phyloP scores from a whole-genome alignment of 2,888 invertebrate genomes.

The Macrosoma leucophasiata region DNA sequence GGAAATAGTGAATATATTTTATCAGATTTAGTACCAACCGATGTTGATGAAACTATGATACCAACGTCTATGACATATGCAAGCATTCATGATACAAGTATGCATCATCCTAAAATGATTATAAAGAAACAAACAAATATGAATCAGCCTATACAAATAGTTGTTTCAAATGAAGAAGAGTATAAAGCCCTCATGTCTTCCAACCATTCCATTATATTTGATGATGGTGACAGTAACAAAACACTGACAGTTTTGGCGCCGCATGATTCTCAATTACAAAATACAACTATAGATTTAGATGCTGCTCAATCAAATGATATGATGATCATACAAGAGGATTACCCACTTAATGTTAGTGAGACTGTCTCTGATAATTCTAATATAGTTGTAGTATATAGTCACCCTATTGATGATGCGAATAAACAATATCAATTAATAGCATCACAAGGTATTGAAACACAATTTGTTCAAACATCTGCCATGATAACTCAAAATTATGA shows the following conservation, averaged over 20 bases:
- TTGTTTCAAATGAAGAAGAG: conserved; percentile 69
- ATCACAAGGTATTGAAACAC: conserved; percentile 49
- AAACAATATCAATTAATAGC: conserved; percentile 71
- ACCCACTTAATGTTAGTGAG: conserved; percentile 72
- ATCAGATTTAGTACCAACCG: conserved; percentile 39
- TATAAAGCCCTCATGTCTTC: conserved; percentile 64
- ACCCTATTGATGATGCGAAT: conserved; percentile 72
- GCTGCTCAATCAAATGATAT: conserved; percentile 75
- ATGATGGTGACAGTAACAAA: conserved; percentile 52
- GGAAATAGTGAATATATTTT: conserved; percentile 37
- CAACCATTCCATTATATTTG: conserved; percentile 64
- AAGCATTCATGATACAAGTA: conserved; percentile 34
- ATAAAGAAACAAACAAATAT: conserved; percentile 45
- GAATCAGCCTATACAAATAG: conserved; percentile 63
- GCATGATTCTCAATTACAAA: conserved; percentile 39
- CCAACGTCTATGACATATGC: conserved; percentile 44
- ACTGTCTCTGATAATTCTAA: conserved; percentile 72
- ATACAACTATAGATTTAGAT: conserved; percentile 55
- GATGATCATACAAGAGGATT: conserved; percentile 78
- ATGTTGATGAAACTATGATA: conserved; percentile 33
- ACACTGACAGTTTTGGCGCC: conserved; percentile 54
- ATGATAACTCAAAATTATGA: conserved; percentile 62
- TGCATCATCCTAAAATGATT: conserved; percentile 40
- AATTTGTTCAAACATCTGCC: conserved; percentile 57
- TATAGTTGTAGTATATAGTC: conserved; percentile 79